Conservation (phyloP, 2,113 vertebrate species). For the Phalacrocorax pelagicus region DNA sequence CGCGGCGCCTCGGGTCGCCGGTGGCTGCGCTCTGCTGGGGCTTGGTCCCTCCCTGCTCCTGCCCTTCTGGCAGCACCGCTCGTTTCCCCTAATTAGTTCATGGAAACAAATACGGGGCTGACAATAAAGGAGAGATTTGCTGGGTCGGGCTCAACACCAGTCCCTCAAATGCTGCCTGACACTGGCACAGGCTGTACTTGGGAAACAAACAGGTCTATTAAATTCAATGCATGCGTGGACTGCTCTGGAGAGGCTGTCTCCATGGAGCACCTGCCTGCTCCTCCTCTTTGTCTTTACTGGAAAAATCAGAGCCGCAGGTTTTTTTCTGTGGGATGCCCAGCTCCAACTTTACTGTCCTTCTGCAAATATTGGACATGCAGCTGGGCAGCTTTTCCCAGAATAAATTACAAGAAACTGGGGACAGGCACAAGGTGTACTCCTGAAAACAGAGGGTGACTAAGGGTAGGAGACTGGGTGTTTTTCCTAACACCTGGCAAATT, state of each 20-base stretch:
- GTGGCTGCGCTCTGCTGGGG: background rate
- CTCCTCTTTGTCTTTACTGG: background rate
- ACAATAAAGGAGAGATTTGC: background rate
- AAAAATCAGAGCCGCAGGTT: background rate
- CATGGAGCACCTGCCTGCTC: conserved; percentile 30
- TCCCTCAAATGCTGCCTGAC: background rate
- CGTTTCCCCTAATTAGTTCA: background rate
- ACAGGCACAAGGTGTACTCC: background rate
- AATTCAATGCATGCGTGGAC: background rate
- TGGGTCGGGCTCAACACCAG: background rate
- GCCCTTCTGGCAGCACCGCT: background rate
- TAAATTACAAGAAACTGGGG: rapidly evolving
- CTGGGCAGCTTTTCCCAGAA: background rate
- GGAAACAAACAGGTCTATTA: conserved; percentile 29
- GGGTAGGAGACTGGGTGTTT: background rate
- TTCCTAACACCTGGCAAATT: background rate
- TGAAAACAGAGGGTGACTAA: background rate
- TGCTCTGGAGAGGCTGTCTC: background rate
- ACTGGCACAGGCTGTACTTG: background rate
- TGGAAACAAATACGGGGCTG: background rate
- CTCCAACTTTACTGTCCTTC: rapidly evolving
- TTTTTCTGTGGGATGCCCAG: background rate
- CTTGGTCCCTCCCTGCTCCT: background rate
- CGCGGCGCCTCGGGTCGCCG: rapidly evolving
- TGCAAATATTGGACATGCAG: background rate